Percentiles rank a stretch among this genome's conserved stretches.
These are phyloP conservation scores for Microctonus brassicae DNA, from an alignment of 2,888 invertebrate species.

Conservation along the genomic window DNA sequence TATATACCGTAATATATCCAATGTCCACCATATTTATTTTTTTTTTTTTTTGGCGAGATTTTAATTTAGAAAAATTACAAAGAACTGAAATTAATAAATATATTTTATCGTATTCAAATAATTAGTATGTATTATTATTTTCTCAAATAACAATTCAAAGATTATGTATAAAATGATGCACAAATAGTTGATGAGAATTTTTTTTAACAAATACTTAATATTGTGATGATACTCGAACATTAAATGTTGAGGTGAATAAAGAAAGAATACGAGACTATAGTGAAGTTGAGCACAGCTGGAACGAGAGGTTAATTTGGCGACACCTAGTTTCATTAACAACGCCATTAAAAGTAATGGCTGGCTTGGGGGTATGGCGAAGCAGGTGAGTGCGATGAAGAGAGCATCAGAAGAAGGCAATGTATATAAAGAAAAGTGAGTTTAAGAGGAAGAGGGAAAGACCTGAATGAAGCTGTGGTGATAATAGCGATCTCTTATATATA, in stretches of 20 bases:
- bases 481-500: conserved; percentile 3
- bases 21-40: neutral
- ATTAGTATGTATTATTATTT: too few species aligned
- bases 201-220: too few species aligned
- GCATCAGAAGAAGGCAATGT: neutral
- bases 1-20: neutral
- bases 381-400: conserved; percentile 45
- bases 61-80: neutral
- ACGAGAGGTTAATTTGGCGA: conserved; percentile 68
- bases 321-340: conserved; percentile 69
- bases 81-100: too few species aligned
- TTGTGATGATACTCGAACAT: too few species aligned
- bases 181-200: too few species aligned
- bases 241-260: too few species aligned
- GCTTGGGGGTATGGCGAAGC: conserved; percentile 54
- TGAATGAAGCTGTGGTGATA: conserved; percentile 31
- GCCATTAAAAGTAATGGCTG: conserved; percentile 68
- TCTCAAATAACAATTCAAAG: too few species aligned
- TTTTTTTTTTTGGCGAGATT: neutral
- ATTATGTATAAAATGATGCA: too few species aligned
- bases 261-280: neutral
- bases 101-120: too few species aligned
- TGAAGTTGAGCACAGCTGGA: conserved; percentile 63
- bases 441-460: conserved; percentile 23
- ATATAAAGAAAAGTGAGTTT: neutral